phyloP scores from a whole-genome alignment of 2,113 vertebrate genomes.

The Theristicus caerulescens region DNA sequence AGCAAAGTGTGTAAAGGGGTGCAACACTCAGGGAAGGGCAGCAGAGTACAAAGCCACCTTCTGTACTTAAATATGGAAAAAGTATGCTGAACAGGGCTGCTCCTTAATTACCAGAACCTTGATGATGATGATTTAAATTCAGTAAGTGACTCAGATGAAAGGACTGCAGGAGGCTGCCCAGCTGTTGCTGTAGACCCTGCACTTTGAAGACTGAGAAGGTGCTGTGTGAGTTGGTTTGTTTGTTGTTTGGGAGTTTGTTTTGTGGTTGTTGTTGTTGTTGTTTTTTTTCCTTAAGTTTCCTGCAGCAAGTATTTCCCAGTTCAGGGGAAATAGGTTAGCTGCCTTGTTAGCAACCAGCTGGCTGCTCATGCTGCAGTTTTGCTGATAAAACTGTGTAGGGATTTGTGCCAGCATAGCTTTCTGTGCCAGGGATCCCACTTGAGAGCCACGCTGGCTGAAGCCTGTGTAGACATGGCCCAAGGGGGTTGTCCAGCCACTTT shows the following conservation, averaged over 20 bases:
- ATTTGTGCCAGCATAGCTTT: background rate
- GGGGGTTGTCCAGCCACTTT: background rate
- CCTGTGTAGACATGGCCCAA: background rate
- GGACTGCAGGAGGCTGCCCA: background rate
- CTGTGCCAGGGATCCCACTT: background rate
- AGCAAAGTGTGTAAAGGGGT: background rate
- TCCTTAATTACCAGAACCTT: background rate
- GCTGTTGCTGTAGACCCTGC: background rate
- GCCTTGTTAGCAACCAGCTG: background rate
- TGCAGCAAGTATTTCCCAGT: background rate
- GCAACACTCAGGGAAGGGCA: background rate
- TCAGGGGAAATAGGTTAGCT: background rate
- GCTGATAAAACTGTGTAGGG: background rate
- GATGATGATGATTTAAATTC: background rate
- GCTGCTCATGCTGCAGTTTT: background rate
- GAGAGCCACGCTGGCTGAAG: background rate
- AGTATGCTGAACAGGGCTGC: background rate
- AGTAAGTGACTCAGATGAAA: background rate
- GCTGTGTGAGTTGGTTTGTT: background rate
- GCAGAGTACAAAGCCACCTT: background rate
- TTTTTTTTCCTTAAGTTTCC: background rate
- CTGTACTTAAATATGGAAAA: background rate
- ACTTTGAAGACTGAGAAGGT: background rate
- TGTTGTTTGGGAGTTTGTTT: background rate
- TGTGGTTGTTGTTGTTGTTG: background rate